Evolutionary conservation across 2,797 vertebrate genomes (phyloP), one percentile per base, ranked within the genome.

Genomic region (Podarcis siculus): DNA sequence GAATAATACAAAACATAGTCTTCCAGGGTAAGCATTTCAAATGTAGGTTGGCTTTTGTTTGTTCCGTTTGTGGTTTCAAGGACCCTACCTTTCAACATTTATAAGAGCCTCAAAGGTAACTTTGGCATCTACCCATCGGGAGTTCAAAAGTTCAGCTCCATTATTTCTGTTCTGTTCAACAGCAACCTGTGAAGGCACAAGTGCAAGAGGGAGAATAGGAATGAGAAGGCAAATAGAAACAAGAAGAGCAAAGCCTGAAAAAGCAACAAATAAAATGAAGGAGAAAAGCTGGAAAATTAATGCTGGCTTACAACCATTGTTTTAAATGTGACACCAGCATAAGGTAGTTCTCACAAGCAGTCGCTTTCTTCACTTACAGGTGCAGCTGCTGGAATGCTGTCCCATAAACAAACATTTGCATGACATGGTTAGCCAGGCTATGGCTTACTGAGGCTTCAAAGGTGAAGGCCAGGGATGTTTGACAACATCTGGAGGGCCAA

Each of bases 111-210:
- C 61, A n/a, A 82, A 49, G 25, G 58, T 69, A 17, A 71, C 49
- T 64, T 37, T n/a, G 79, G 71, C 78, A 90, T 21, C 3, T 7
- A 79, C 82, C 83, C 8, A 78, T 30, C 17, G 4, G 23, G 85
- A 64, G 55, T 85, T 90, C 42, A 30, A 75, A 91, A 89, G 39
- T 83, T 88, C 35, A 87, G 27, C 19, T 64, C 35, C 66, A 61
- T 71, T 30, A 39, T 77, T 77, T 86, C 35, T 90, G 8, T 45
- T 84, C 75, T 86, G 27, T 85, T 86, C 35, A 89, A 73, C 84
- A 78, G 35, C 67, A 78, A 75, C 1, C 3, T 72, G 49, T n/a
- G 12, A 13, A 42, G 37, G 37, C 9, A 42, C 42, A 42, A 42
- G 42, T 42, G 42, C 42, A 58, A 21, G 42, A 0, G 6, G 12